These are phyloP conservation scores for Euclidia mi DNA, from an alignment of 2,888 invertebrate species.

Conservation along the genomic window DNA sequence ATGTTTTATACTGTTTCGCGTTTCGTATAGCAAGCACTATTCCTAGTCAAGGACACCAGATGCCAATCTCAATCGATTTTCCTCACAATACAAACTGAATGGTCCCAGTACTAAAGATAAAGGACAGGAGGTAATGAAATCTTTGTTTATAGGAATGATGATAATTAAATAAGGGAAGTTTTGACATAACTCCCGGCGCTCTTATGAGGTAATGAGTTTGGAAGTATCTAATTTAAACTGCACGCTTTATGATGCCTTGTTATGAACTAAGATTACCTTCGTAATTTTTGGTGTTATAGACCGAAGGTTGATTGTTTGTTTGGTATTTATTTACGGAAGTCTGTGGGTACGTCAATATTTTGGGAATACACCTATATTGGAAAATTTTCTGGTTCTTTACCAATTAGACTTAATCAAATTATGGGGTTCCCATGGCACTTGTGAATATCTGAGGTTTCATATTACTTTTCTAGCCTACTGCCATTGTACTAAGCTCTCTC, in stretches of 20 bases:
- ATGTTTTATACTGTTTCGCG: conserved; percentile 7
- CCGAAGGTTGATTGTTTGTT: too few relatives aligned
- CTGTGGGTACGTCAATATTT: too few relatives aligned
- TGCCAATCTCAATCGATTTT: conserved; percentile 10
- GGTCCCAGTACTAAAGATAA: conserved; percentile 23
- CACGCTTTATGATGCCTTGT: conserved; percentile 26
- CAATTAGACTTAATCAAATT: too few relatives aligned
- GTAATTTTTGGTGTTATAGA: neutral
- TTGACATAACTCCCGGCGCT: conserved; percentile 53
- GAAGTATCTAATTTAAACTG: conserved; percentile 33
- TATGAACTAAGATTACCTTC: conserved; percentile 36
- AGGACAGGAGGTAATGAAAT: conserved; percentile 47
- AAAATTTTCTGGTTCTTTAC: too few relatives aligned
- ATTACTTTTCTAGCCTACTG: too few relatives aligned
- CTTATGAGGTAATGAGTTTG: conserved; percentile 56
- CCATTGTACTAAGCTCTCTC: too few relatives aligned
- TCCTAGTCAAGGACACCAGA: conserved; percentile 7
- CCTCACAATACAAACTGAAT: conserved; percentile 1
- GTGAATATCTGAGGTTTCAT: too few relatives aligned
- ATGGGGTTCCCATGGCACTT: too few relatives aligned
- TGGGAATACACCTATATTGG: too few relatives aligned
- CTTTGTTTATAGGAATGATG: conserved; percentile 47
- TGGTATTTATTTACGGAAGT: too few relatives aligned
- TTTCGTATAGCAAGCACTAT: conserved; percentile 6
- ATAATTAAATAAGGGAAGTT: conserved; percentile 50